Evolutionary conservation across 2,888 invertebrate genomes (phyloP).

Genomic region (Epirrhoe alternata): DNA sequence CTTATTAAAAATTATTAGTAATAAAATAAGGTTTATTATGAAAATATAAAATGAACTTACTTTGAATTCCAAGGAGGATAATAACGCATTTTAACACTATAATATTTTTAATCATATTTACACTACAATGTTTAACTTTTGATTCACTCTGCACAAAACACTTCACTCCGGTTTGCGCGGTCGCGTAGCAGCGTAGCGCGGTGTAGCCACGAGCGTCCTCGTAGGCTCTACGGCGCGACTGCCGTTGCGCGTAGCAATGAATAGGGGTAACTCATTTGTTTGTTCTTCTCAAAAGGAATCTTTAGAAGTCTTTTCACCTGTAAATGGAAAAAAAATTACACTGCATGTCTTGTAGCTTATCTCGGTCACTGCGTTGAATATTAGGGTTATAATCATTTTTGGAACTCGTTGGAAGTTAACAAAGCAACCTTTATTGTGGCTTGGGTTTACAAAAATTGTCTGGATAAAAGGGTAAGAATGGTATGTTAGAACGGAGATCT

Average conservation of each 20-base stretch:
- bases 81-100: conserved; percentile 51
- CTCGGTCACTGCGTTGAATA: conserved; percentile 25
- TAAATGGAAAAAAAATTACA: conserved; percentile 42
- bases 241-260: conserved; percentile 52
- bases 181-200: conserved; percentile 39
- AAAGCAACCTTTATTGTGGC: background rate
- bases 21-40: conserved; percentile 3
- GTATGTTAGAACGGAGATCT: background rate
- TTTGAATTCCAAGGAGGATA: conserved; percentile 55
- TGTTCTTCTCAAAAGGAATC: conserved; percentile 61
- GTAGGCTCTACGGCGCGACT: conserved; percentile 54
- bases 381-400: conserved; percentile 2
- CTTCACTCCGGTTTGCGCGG: conserved; percentile 26
- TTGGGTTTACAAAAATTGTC: background rate
- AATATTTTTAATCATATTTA: conserved; percentile 53
- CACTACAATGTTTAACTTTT: conserved; percentile 45
- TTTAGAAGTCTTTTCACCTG: conserved; percentile 56
- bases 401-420: background rate
- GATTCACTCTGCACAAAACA: conserved; percentile 39
- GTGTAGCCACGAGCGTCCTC: conserved; percentile 51
- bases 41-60: conserved; percentile 47
- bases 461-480: background rate
- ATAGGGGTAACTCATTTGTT: conserved; percentile 61
- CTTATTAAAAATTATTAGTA: background rate
- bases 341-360: conserved; percentile 34